Base-by-base conservation (phyloP, 2,888 invertebrate species). In the Osmoderma eremita region DNA sequence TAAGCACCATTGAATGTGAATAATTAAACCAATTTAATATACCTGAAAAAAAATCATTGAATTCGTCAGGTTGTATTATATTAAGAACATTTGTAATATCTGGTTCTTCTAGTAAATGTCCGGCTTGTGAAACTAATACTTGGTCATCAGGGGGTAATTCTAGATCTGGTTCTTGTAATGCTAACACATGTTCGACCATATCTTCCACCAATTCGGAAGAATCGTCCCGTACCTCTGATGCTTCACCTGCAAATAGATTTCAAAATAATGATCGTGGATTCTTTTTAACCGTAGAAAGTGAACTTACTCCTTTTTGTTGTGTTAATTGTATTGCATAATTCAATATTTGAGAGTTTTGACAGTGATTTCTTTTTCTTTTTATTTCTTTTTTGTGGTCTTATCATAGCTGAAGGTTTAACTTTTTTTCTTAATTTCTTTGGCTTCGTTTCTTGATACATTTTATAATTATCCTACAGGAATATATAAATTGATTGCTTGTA, bases 31-130 rank as follows among this genome's bases (percentile, higher is more conserved):
- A 15, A 12, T 6, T 54, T 15, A 22, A 6, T 48, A 24, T 83
- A 89, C 89, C 92, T 78, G 89, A 87, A 82, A 92, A 93, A 63
- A 93, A 85, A 79, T 93, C 93, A 80, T 90, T 92, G 81, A 94
- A 92, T 77, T 92, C 92, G 80, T 92, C 92, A 69, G 91, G 90
- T 70, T 91, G 91, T 76, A 93, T 86, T 77, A 90, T 90, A 81
- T 89, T 92, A 68, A 92, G 85, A 69, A 92, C 91, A 77, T 90
- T 92, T 69, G 89, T 91, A 75, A 93, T 88, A 78, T 92, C 92
- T 70, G 89, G 88, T 76, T 90, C 90, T 75, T 91, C 91, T 70
- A 91, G 81, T 53, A 91, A 86, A 80, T 83, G 86, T 72, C 83
- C 85, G 63, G 88, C 88, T 84, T 90, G 89, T 73, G 87, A 88